Percentiles rank a stretch among this genome's conserved stretches.
Conservation (phyloP, 2,888 invertebrate species). For the Criorhina ranunculi region DNA sequence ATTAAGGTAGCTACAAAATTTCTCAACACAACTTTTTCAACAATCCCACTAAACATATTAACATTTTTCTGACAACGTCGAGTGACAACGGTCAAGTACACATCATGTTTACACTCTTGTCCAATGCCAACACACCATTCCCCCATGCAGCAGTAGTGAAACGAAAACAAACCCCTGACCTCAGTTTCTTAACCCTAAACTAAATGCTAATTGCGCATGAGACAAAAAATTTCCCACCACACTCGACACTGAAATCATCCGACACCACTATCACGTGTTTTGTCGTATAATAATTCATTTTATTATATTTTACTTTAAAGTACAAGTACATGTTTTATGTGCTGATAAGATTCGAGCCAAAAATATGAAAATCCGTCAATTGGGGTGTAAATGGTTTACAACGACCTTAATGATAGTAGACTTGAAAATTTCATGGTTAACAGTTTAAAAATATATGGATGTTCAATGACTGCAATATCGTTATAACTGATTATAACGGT, state of each 20-base stretch:
- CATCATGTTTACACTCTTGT: not conserved
- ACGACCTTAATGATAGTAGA: not conserved
- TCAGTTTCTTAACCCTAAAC: constrained; percentile 1
- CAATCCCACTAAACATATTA: not conserved
- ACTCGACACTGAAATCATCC: constrained; percentile 6
- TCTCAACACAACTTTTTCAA: not conserved
- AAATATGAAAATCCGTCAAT: constrained; percentile 1
- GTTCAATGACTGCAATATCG: not conserved
- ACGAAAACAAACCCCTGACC: not conserved
- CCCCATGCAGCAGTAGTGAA: not conserved
- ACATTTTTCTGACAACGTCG: not conserved
- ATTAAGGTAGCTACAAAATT: no score
- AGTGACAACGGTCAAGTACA: not conserved
- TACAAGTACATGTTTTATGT: constrained; percentile 8
- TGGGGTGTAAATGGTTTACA: constrained; percentile 5
- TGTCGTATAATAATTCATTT: not conserved
- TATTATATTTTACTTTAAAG: not conserved
- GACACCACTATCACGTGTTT: constrained; percentile 19
- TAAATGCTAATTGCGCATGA: constrained; percentile 1
- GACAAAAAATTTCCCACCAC: not conserved
- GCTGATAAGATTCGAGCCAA: constrained; percentile 26
- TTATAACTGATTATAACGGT: constrained; percentile 11
- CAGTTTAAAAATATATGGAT: not conserved
- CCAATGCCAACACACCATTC: not conserved
- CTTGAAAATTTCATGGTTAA: constrained; percentile 2